Percentiles rank a stretch among this genome's conserved stretches.
Conservation (phyloP, 2,797 vertebrate species). For the Sebastes minor region DNA sequence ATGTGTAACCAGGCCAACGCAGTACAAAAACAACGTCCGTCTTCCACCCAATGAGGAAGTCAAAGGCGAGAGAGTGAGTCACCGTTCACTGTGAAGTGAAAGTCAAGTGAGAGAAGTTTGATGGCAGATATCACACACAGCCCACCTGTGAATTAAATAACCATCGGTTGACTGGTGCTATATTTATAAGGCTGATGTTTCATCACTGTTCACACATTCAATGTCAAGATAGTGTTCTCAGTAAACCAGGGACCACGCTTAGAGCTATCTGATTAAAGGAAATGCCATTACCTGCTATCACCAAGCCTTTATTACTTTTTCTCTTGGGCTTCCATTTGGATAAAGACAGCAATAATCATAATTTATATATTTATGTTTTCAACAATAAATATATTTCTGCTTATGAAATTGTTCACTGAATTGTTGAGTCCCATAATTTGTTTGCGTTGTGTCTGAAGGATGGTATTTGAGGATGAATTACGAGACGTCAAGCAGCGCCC, state of each 20-base stretch:
- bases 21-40: slow-evolving; percentile 3
- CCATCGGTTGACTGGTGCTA: slow-evolving; percentile 54
- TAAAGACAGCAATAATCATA: slow-evolving; percentile 70
- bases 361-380: slow-evolving; percentile 84
- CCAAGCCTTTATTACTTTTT: slow-evolving; percentile 49
- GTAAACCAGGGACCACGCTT: slow-evolving; percentile 65
- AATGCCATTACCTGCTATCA: slow-evolving; percentile 38
- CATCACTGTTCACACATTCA: slow-evolving; percentile 33
- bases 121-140: background rate
- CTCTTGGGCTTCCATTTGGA: slow-evolving; percentile 54
- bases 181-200: slow-evolving; percentile 52
- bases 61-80: slow-evolving; percentile 26
- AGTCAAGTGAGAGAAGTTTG: slow-evolving; percentile 7
- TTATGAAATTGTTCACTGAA: slow-evolving; percentile 54
- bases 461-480: background rate
- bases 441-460: slow-evolving; percentile 8
- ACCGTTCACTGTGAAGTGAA: slow-evolving; percentile 21
- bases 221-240: slow-evolving; percentile 27
- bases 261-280: slow-evolving; percentile 30
- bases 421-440: slow-evolving; percentile 39
- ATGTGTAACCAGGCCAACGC: slow-evolving; percentile 44
- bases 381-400: slow-evolving; percentile 81
- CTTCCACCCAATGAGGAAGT: slow-evolving; percentile 30
- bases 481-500: background rate
- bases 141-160: slow-evolving; percentile 25